These are phyloP conservation scores for Ennomos quercinarius DNA, from an alignment of 2,888 invertebrate genomes.

Conservation along the genomic window DNA sequence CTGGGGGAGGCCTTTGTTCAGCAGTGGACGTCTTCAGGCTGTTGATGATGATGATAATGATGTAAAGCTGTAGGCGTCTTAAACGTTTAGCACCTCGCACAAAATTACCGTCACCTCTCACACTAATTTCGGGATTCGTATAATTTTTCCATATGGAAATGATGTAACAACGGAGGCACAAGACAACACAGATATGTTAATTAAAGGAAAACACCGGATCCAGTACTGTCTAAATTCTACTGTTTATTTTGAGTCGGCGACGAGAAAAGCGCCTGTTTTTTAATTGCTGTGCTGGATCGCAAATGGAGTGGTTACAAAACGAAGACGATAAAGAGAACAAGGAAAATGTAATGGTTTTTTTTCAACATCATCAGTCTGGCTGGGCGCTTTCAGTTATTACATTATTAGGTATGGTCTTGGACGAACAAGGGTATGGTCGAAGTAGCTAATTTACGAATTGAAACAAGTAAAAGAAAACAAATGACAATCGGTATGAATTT, in stretches of 20 bases:
- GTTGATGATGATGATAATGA: no score
- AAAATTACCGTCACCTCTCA: constrained; percentile 9
- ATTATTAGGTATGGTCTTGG: no score
- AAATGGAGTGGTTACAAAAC: constrained; percentile 29
- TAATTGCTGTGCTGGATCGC: constrained; percentile 35
- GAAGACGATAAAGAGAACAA: background rate
- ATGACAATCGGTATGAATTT: no score
- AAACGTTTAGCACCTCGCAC: background rate
- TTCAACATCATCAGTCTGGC: no score
- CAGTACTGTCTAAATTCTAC: constrained; percentile 50
- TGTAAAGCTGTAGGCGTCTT: background rate
- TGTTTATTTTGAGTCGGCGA: constrained; percentile 75
- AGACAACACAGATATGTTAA: constrained; percentile 84
- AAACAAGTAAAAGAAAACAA: no score
- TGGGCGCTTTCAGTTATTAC: no score
- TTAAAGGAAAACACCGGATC: constrained; percentile 81
- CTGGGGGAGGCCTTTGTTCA: no score
- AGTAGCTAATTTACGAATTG: no score
- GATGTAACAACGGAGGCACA: constrained; percentile 74
- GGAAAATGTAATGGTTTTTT: background rate
- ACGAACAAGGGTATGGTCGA: no score
- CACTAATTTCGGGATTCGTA: constrained; percentile 61
- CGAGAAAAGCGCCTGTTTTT: constrained; percentile 53
- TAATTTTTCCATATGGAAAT: constrained; percentile 86
- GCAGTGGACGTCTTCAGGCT: no score